Evolutionary conservation across 1,140 invertebrate genomes (phyloP), one percentile per base, ranked within the genome.

Genomic region (Ericerus pela): DNA sequence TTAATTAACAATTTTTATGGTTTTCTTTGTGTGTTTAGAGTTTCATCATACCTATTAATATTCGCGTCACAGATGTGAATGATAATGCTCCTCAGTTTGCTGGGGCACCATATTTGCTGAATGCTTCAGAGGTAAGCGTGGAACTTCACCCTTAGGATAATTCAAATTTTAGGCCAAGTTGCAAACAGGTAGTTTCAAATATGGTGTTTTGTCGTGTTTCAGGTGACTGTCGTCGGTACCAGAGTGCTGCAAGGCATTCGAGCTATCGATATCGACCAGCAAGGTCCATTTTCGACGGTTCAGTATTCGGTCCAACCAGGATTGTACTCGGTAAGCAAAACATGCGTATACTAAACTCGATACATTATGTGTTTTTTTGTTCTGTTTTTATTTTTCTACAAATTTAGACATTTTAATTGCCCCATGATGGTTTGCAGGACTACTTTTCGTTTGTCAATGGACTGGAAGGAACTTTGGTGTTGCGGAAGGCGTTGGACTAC

Each of bases 21-120:
- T n/a, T n/a, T n/a, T n/a, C n/a, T n/a, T n/a, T n/a, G n/a, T n/a
- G n/a, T n/a, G 69, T 67, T 52, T 66, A 88, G 84, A 85, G 80
- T 60, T 88, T 90, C 65, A 79, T 84, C 8, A 88, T 93, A 64
- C 89, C 89, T 10, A 82, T 93, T 22, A 88, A 88, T 64, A 85
- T 94, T 41, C 75, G 88, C 58, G 88, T 93, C n/a, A 88, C 82
- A 22, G 90, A 94, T 71, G 88, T 84, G 18, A 94, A 94, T 68
- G 89, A 94, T 69, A 92, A 92, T 71, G 82, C 85, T 5, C 88
- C 88, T 0, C 72, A 79, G 62, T 91, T 90, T 72, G 72, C 81
- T 28, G 85, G 85, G 57, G 81, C 83, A 4, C 87, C 87, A 5
- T 91, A 88, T 65, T 74, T 79, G 12, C 72, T 89, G 51, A 85